These are phyloP conservation scores for Brachionus asplanchnoidis DNA, from an alignment of 1,140 invertebrate genomes.

Conservation along the genomic window DNA sequence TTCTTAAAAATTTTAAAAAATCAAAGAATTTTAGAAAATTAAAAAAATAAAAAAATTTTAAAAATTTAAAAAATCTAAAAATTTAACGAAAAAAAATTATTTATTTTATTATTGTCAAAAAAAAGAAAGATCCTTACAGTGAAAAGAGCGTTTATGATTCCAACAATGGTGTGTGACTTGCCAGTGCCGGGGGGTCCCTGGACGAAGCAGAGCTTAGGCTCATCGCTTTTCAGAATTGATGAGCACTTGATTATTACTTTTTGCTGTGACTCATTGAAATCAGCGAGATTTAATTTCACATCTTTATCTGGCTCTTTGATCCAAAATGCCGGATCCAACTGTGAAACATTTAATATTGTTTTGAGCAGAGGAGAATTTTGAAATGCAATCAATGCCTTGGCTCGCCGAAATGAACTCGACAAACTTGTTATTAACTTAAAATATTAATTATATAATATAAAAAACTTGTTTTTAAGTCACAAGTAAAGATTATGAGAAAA, in stretches of 20 bases:
- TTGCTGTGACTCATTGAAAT: slow-evolving; percentile 19
- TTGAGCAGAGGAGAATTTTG: neutral
- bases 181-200: slow-evolving; percentile 32
- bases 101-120: no score
- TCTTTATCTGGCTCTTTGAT: neutral
- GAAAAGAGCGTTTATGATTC: slow-evolving; percentile 29
- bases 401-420: slow-evolving; percentile 8
- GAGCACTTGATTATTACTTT: neutral
- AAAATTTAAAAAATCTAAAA: no score
- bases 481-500: no score
- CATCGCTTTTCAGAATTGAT: neutral
- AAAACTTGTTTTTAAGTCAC: no score
- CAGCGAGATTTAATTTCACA: neutral
- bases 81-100: no score
- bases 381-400: neutral
- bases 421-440: slow-evolving; percentile 7
- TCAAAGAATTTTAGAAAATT: neutral
- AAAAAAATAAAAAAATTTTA: neutral
- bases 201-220: slow-evolving; percentile 12
- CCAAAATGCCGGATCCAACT: slow-evolving; percentile 3
- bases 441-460: neutral
- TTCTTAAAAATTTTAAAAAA: neutral
- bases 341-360: slow-evolving; percentile 13
- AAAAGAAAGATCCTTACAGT: neutral
- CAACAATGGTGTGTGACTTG: slow-evolving; percentile 23